Evolutionary conservation across 2,797 vertebrate species (phyloP).

Genomic region (Jordanella pulchra): DNA sequence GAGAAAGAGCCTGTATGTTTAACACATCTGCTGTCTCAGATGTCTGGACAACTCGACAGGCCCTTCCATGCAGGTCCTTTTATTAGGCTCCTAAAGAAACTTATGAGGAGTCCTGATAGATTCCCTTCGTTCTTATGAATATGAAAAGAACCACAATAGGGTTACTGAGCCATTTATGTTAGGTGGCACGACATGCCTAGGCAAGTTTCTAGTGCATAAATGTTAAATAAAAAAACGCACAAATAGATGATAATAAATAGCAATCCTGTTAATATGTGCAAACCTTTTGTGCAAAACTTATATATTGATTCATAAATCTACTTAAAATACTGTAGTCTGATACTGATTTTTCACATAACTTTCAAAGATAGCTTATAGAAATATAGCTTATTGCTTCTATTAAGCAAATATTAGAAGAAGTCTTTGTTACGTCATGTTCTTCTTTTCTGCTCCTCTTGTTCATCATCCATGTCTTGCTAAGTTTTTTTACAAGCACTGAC

Average conservation of each 20-base stretch:
- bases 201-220: conserved; percentile 44
- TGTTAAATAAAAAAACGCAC: neutral
- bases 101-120: conserved; percentile 81
- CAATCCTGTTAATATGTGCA: neutral
- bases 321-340: too few species aligned
- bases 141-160: conserved; percentile 66
- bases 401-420: too few species aligned
- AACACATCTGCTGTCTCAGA: conserved; percentile 85
- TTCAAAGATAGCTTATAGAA: too few species aligned
- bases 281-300: neutral
- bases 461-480: too few species aligned
- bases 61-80: conserved; percentile 78
- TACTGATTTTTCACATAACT: too few species aligned
- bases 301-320: too few species aligned
- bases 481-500: too few species aligned
- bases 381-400: too few species aligned
- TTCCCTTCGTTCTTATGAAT: conserved; percentile 85
- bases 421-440: too few species aligned
- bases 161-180: conserved; percentile 63
- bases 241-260: neutral
- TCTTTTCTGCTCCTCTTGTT: too few species aligned
- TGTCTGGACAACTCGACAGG: conserved; percentile 82
- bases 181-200: conserved; percentile 43
- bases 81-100: conserved; percentile 77
- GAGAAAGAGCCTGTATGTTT: conserved; percentile 61